Base-by-base conservation (phyloP, 2,888 invertebrate species). In the Trisateles emortualis region DNA sequence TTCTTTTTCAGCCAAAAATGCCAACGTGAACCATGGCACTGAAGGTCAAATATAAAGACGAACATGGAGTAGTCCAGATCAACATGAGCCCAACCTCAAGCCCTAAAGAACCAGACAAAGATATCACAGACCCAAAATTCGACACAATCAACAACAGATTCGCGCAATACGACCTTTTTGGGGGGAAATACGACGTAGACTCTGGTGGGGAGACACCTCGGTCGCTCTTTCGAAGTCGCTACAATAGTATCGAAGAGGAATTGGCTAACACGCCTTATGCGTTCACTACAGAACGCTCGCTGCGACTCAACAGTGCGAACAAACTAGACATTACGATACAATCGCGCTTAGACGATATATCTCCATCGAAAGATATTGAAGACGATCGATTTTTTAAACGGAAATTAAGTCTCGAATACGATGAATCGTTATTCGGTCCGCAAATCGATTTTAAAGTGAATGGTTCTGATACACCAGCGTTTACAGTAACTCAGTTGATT, bases 221-320 rank as follows among this genome's bases (percentile, higher is more conserved):
- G 1, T 92, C 92, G 17, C 79, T 93, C 1, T 93, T 93, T 76
- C 79, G 93, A 5, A 92, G 90, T 57, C 83, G 93, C 2, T 92
- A 92, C 87, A 93, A 93, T 64, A 93, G 92, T 55, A 84, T 93
- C 0, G 93, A 93, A 59, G 90, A 92, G 52, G 93, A 93, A 24
- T 72, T 93, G 0, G 92, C 93, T 0, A 93, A 93, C 61, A 93
- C 93, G 44, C 93, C 93, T 16, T 93, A 93, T 75, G 93, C 93
- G 51, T 93, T 93, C 81, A 86, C 89, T 0, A 84, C 87, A 0
- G 86, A 87, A 1, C 85, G 88, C 30, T 76, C 87, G 13, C 64
- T 83, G 0, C 76, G 82, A 4, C 60, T 81, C 0, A 78, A 79
- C 71, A 78, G 72, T 55, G 72, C 76, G 10, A 79, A 68, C 64